These are phyloP conservation scores for Antidorcas marsupialis DNA, from an alignment of 2,113 vertebrate genomes.

Conservation along the genomic window DNA sequence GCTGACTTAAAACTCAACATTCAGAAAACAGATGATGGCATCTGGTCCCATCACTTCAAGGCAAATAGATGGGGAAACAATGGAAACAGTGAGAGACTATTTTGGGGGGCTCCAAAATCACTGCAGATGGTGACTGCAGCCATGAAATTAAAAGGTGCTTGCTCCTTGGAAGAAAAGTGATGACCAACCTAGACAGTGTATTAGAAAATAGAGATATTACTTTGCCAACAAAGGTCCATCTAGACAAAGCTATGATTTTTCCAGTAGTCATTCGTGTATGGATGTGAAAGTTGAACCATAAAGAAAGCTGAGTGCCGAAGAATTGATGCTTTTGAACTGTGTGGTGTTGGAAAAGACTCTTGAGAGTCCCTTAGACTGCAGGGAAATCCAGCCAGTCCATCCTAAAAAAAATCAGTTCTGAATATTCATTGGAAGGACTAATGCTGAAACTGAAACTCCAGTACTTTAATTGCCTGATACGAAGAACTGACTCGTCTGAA, in stretches of 20 bases:
- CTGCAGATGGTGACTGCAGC: not conserved
- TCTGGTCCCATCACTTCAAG: not conserved
- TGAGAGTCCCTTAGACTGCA: not conserved
- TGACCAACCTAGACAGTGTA: not conserved
- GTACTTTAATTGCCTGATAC: not conserved
- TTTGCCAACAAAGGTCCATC: not conserved
- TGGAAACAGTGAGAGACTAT: not conserved
- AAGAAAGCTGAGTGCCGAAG: not conserved
- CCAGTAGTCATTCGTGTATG: not conserved
- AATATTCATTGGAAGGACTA: not conserved
- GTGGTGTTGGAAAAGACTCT: not conserved
- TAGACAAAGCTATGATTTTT: not conserved
- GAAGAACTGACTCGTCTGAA: not conserved
- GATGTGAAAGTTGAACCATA: not conserved
- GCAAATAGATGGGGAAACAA: not conserved
- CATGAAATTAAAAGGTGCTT: not conserved
- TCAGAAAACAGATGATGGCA: not conserved
- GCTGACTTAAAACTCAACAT: not conserved
- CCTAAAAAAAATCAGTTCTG: not conserved
- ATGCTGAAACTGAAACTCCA: not conserved
- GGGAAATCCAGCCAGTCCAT: not conserved
- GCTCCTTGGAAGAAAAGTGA: not conserved
- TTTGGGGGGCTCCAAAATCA: not conserved
- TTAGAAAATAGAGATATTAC: not conserved
- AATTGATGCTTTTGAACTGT: not conserved